Percentiles rank a stretch among this genome's conserved stretches.
These are phyloP conservation scores for Polypedilum pembai DNA, from an alignment of 1,140 invertebrate genomes.

Conservation along the genomic window DNA sequence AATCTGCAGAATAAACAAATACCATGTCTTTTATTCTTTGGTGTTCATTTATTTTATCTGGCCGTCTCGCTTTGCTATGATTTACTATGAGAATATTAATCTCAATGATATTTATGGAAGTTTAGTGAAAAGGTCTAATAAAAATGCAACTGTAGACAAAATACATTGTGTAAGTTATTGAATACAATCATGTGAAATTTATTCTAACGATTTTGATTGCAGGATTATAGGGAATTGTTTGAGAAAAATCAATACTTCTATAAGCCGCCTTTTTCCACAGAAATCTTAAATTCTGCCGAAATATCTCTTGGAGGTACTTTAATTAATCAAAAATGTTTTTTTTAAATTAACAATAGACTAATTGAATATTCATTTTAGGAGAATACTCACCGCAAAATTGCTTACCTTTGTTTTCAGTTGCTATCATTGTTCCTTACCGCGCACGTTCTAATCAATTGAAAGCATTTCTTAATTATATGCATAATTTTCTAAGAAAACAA, in stretches of 20 bases:
- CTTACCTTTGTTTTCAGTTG: slow-evolving; percentile 65
- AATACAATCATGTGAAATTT: not conserved
- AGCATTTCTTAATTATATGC: slow-evolving; percentile 78
- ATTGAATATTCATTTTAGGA: slow-evolving; percentile 43
- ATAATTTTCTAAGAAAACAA: slow-evolving; percentile 81
- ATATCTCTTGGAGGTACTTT: slow-evolving; percentile 37
- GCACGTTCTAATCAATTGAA: slow-evolving; percentile 72
- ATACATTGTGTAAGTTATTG: not conserved
- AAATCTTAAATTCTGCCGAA: slow-evolving; percentile 35
- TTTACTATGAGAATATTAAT: slow-evolving; percentile 38
- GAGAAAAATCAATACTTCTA: slow-evolving; percentile 37
- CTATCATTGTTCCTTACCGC: slow-evolving; percentile 82
- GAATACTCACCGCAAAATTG: slow-evolving; percentile 71
- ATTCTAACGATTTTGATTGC: slow-evolving; percentile 34
- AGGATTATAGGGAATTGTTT: slow-evolving; percentile 39
- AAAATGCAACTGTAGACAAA: slow-evolving; percentile 34
- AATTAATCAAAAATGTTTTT: not conserved
- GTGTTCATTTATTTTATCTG: slow-evolving; percentile 29
- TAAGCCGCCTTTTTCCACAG: slow-evolving; percentile 34
- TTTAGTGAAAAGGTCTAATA: slow-evolving; percentile 35
- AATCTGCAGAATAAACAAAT: not conserved
- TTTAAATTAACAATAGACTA: not conserved
- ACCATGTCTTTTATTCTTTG: not conserved
- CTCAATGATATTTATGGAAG: slow-evolving; percentile 34
- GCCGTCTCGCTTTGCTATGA: slow-evolving; percentile 40